Evolutionary conservation across 1,140 invertebrate species (phyloP), one percentile per base, ranked within the genome.

Genomic region (Thaumatotibia leucotreta): DNA sequence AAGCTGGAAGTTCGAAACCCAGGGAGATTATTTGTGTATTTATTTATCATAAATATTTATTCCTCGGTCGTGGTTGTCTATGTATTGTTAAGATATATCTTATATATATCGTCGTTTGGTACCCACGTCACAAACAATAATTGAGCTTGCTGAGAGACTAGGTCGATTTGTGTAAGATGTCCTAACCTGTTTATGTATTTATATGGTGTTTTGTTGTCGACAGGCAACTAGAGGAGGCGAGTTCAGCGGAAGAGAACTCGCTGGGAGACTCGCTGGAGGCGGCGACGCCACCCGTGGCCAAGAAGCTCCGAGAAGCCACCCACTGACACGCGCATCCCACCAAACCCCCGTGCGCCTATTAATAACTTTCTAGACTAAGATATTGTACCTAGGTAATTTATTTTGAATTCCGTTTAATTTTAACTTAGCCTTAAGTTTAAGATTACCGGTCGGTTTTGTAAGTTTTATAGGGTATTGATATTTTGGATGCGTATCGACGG

Each of bases 381-480:
- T 85, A 91, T 91, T 92, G 91, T 92, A 92, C 90, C 91, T 92
- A 92, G 91, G 84, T 92, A 92, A 92, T 92, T 92, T 92, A 92
- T 92, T 92, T 91, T 89, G 84, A 91, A 91, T 92, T 92, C 90
- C 90, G 91, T 87, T 91, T 91, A 91, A 92, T 91, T 89, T 91
- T 91, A 91, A 91, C 76, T 87, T 91, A 91, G 89, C 67, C 63
- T 83, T 91, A 92, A 92, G 90, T 88, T 87, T 85, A 86, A 84
- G 77, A 84, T 66, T 88, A 91, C 82, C 88, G 88, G 77, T 83
- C 78, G 84, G 82, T 91, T 92, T 92, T 91, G 88, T 91, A 91
- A 91, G 90, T 91, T 92, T 92, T 91, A 89, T 92, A 91, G 90
- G 88, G 85, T 89, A 88, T 82, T 79, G 76, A 73, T 72, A 79